Evolutionary conservation across 2,797 vertebrate genomes (phyloP).

Genomic region (Anguilla pacifica): DNA sequence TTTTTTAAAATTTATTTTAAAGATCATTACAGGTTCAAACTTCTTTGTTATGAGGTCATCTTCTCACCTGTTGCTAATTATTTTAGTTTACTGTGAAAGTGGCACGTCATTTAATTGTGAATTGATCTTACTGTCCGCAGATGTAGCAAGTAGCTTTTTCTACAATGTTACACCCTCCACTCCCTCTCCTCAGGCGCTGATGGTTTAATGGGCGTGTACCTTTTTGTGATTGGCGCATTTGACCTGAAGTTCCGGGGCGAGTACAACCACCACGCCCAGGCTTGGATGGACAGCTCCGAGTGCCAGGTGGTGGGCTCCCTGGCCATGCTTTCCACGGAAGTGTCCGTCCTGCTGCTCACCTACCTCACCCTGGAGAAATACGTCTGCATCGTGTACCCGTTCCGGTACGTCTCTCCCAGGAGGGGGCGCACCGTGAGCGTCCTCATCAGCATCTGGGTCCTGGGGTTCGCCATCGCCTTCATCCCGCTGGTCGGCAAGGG

Average conservation of each 20-base stretch:
- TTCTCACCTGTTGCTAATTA: neutral
- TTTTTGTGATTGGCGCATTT: conserved; percentile 92
- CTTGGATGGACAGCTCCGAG: conserved; percentile 92
- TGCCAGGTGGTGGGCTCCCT: conserved; percentile 92
- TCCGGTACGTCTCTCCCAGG: conserved; percentile 87
- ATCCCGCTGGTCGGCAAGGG: conserved; percentile 85
- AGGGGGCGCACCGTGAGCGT: conserved; percentile 85
- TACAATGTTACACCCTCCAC: neutral
- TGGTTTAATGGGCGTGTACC: conserved; percentile 95
- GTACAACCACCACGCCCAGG: conserved; percentile 93
- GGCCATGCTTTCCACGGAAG: conserved; percentile 96
- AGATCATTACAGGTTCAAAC: neutral
- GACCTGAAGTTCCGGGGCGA: conserved; percentile 94
- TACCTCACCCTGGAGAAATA: conserved; percentile 97
- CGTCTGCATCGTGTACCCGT: conserved; percentile 96
- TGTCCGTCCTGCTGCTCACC: conserved; percentile 92
- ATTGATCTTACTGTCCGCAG: neutral
- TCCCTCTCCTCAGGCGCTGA: conserved; percentile 82
- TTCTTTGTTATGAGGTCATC: neutral
- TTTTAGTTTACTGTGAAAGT: neutral
- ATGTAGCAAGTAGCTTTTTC: neutral
- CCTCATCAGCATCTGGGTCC: conserved; percentile 88
- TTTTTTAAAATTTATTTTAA: neutral
- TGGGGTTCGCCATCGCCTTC: conserved; percentile 87
- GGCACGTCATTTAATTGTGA: neutral